A percentile compares a stretch with the other conserved stretches of the same genome.
These are phyloP conservation scores for Albula goreensis DNA, from an alignment of 2,113 vertebrate genomes.

Conservation along the genomic window DNA sequence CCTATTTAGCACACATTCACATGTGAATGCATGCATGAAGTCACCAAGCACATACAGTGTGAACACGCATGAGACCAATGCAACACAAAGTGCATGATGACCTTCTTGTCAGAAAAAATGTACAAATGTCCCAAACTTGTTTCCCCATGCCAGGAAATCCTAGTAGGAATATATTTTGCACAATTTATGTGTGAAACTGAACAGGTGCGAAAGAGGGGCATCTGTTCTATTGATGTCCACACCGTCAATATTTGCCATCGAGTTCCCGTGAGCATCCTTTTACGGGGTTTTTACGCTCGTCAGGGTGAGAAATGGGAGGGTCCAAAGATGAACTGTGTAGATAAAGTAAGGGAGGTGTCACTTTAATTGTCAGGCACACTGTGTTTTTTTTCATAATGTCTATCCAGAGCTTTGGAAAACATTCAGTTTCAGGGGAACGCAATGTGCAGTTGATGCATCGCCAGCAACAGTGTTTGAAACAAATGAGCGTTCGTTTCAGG, in stretches of 20 bases:
- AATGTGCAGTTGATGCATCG: background rate
- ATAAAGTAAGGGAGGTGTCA: background rate
- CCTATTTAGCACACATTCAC: too few species aligned
- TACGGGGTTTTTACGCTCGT: background rate
- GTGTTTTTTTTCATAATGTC: background rate
- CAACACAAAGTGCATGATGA: too few species aligned
- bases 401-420: background rate
- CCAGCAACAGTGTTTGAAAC: background rate
- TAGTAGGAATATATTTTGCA: background rate
- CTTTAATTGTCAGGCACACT: background rate
- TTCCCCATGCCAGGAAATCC: background rate
- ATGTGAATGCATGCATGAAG: too few species aligned
- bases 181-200: background rate
- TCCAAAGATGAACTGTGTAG: background rate
- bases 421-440: background rate
- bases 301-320: background rate
- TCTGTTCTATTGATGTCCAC: background rate
- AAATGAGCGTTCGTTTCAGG: too few species aligned
- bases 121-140: too few species aligned
- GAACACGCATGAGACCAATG: too few species aligned
- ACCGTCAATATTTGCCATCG: background rate
- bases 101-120: too few species aligned
- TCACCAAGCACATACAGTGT: too few species aligned
- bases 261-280: background rate
- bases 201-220: background rate